Percentiles rank a stretch among this genome's conserved stretches.
phyloP scores from a whole-genome alignment of 1,140 invertebrate species.

The Chymomyza costata region DNA sequence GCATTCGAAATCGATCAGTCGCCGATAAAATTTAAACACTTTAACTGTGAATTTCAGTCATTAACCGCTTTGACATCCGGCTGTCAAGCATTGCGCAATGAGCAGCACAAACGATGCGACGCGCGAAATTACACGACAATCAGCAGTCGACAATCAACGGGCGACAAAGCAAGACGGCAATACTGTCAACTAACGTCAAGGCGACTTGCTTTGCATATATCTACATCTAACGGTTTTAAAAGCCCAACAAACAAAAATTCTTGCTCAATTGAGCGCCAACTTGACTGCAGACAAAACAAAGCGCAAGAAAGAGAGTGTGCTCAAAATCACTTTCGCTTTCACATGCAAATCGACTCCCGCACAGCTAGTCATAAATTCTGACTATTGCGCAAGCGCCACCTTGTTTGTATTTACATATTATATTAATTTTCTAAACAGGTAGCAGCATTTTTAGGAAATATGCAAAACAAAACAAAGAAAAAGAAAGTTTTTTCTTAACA shows the following conservation, averaged over 20 bases:
- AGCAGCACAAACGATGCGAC: background rate
- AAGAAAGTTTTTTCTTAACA: slow-evolving; percentile 59
- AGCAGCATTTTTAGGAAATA: slow-evolving; percentile 56
- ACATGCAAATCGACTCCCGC: slow-evolving; percentile 24
- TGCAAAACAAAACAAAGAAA: slow-evolving; percentile 62
- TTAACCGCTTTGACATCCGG: slow-evolving; percentile 37
- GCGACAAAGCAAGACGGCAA: no score
- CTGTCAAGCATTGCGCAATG: slow-evolving; percentile 26
- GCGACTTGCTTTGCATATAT: no score
- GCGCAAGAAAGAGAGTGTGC: slow-evolving; percentile 14
- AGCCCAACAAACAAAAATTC: background rate
- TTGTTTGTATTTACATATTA: slow-evolving; percentile 33
- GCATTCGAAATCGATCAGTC: slow-evolving; percentile 44
- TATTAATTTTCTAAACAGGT: slow-evolving; percentile 43
- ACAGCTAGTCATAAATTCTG: slow-evolving; percentile 59
- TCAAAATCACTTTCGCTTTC: slow-evolving; percentile 57
- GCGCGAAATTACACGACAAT: no score
- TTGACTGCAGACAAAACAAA: slow-evolving; percentile 2
- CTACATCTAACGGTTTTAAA: no score
- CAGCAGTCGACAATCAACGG: no score
- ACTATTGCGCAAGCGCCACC: slow-evolving; percentile 45
- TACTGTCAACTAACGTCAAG: no score
- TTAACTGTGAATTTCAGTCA: slow-evolving; percentile 19
- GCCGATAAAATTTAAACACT: slow-evolving; percentile 41
- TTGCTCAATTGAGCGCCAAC: slow-evolving; percentile 27